Evolutionary conservation across 2,888 invertebrate genomes (phyloP).

Genomic region (Macaria notata): DNA sequence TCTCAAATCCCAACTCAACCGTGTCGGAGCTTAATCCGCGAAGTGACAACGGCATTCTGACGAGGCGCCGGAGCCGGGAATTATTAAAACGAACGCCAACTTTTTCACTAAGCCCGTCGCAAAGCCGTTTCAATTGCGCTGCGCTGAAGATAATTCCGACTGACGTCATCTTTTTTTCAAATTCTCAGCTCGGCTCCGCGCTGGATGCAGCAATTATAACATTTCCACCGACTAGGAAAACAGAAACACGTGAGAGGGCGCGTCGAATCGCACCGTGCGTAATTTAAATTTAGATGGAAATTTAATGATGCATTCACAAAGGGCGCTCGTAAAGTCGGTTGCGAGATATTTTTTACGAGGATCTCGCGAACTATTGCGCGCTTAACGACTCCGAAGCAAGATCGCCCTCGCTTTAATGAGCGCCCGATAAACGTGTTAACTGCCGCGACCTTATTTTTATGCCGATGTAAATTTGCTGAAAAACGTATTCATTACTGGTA

Average conservation of each 20-base stretch:
- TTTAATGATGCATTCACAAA: slow-evolving; percentile 83
- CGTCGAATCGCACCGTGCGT: slow-evolving; percentile 76
- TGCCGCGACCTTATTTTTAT: slow-evolving; percentile 81
- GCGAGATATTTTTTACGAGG: slow-evolving; percentile 82
- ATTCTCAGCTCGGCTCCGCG: slow-evolving; percentile 77
- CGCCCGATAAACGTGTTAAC: slow-evolving; percentile 82
- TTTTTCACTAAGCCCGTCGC: slow-evolving; percentile 82
- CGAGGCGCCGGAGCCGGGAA: slow-evolving; percentile 82
- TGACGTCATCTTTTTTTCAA: slow-evolving; percentile 82
- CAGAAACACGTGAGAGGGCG: slow-evolving; percentile 78
- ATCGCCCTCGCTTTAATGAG: slow-evolving; percentile 82
- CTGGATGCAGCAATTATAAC: slow-evolving; percentile 81
- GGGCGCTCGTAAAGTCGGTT: slow-evolving; percentile 81
- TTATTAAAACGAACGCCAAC: slow-evolving; percentile 83
- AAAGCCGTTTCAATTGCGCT: slow-evolving; percentile 83
- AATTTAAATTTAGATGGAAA: slow-evolving; percentile 83
- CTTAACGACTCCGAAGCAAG: slow-evolving; percentile 82
- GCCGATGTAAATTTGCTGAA: slow-evolving; percentile 78
- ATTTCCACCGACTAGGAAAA: slow-evolving; percentile 81
- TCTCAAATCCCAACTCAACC: slow-evolving; percentile 80
- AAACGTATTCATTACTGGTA: slow-evolving; percentile 75
- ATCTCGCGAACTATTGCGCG: slow-evolving; percentile 83
- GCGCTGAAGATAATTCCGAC: slow-evolving; percentile 82
- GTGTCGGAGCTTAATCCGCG: slow-evolving; percentile 81
- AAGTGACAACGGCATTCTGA: slow-evolving; percentile 83